Conservation (phyloP, 2,113 vertebrate genomes). For the Cottus gobio region DNA sequence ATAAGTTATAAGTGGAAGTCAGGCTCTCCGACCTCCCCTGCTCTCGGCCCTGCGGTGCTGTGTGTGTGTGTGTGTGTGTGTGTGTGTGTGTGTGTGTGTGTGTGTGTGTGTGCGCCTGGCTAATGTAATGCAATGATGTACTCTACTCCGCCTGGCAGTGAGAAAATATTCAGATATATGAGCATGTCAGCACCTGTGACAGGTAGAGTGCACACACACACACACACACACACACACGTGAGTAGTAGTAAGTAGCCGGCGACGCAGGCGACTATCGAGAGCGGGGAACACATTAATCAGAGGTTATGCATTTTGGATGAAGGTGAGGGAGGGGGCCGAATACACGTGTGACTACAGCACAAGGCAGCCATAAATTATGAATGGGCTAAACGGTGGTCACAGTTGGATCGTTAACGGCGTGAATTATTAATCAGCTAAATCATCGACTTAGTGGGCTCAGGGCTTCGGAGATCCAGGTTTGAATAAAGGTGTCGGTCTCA, state of each 20-base stretch:
- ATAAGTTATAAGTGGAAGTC: conserved; percentile 74
- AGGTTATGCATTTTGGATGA: conserved; percentile 68
- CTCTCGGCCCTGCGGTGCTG: conserved; percentile 33
- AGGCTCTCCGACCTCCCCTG: conserved; percentile 46
- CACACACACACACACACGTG: not conserved
- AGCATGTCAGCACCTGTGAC: conserved; percentile 30
- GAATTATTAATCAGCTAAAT: conserved; percentile 54
- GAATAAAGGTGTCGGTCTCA: not conserved
- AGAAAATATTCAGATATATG: conserved; percentile 64
- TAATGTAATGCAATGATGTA: conserved; percentile 57
- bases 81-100: conserved; percentile 5
- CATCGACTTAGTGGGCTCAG: not conserved
- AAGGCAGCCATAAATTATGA: conserved; percentile 63
- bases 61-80: not conserved
- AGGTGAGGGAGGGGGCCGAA: not conserved
- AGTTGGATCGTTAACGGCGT: conserved; percentile 53
- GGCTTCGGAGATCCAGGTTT: not conserved
- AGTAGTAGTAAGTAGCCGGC: conserved; percentile 10
- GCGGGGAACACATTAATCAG: conserved; percentile 48
- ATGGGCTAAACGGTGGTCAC: conserved; percentile 67
- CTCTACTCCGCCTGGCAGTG: conserved; percentile 5
- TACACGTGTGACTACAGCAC: conserved; percentile 28
- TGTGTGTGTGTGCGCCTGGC: conserved; percentile 15
- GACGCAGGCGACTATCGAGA: conserved; percentile 6
- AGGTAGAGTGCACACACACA: not conserved